Percentiles rank a stretch among this genome's conserved stretches.
Evolutionary conservation across 2,797 vertebrate genomes (phyloP).

Genomic region (Phyllotis vaccarum): DNA sequence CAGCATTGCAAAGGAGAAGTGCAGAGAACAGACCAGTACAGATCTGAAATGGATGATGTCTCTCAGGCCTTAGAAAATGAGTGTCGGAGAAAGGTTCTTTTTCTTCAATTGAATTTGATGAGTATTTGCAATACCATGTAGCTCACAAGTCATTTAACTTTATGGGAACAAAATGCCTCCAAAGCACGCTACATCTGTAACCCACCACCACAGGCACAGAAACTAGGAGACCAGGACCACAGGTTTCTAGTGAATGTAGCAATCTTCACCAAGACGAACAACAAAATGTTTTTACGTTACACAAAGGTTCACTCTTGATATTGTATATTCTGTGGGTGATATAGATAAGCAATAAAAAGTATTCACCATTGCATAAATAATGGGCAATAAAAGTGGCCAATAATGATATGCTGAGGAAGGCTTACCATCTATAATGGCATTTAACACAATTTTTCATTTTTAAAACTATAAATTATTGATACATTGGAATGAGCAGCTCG

Average conservation of each 20-base stretch:
- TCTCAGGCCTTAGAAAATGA: background rate
- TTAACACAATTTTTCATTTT: background rate
- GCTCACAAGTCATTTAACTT: background rate
- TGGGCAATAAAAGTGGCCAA: background rate
- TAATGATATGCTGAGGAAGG: background rate
- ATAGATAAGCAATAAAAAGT: background rate
- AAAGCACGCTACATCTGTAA: background rate
- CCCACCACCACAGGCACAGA: background rate
- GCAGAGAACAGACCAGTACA: background rate
- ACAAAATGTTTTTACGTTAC: background rate
- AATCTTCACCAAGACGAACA: background rate
- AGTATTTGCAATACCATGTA: background rate
- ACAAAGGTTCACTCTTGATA: background rate
- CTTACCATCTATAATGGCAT: background rate
- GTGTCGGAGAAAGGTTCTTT: background rate
- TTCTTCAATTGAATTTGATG: constrained; percentile 6
- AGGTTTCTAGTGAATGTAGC: background rate
- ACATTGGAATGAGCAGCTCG: background rate
- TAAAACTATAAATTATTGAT: background rate
- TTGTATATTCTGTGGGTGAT: background rate
- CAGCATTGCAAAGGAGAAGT: background rate
- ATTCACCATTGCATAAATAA: background rate
- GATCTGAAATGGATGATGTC: background rate
- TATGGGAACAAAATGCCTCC: background rate
- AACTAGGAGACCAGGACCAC: background rate